phyloP scores from a whole-genome alignment of 2,888 invertebrate genomes.

The Erynnis tages region DNA sequence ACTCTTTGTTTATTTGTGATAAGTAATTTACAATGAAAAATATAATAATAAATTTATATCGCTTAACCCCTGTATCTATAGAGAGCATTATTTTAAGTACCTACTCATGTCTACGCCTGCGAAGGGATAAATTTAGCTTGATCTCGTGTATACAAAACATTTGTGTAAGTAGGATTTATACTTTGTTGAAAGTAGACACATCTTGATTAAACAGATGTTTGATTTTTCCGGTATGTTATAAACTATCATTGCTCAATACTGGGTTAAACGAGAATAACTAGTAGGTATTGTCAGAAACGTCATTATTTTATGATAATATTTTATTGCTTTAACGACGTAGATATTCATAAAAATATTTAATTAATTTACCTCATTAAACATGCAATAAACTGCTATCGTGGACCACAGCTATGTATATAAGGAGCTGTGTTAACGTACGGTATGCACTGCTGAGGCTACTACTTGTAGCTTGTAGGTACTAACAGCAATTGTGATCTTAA shows the following conservation, averaged over 20 bases:
- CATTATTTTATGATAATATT: conserved; percentile 7
- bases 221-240: conserved; percentile 25
- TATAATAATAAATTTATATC: conserved; percentile 4
- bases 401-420: conserved; percentile 38
- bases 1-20: conserved; percentile 9
- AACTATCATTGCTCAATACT: conserved; percentile 10
- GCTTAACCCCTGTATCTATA: conserved; percentile 3
- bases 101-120: neutral
- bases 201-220: conserved; percentile 15
- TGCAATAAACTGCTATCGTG: conserved; percentile 36
- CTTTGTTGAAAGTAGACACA: neutral
- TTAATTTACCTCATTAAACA: conserved; percentile 30
- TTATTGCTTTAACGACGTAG: conserved; percentile 8
- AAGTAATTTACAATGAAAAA: conserved; percentile 15
- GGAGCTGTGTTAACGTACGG: conserved; percentile 29
- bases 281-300: conserved; percentile 4
- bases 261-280: conserved; percentile 32
- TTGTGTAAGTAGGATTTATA: conserved; percentile 1
- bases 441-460: conserved; percentile 23
- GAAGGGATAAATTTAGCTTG: conserved; percentile 14
- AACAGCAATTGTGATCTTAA: no score
- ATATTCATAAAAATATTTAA: conserved; percentile 29
- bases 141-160: neutral
- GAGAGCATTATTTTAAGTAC: conserved; percentile 1
- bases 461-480: neutral